Base-by-base conservation (phyloP, 35 echinoderm and acorn worm genomes). In the Heliocidaris erythrogramma region DNA sequence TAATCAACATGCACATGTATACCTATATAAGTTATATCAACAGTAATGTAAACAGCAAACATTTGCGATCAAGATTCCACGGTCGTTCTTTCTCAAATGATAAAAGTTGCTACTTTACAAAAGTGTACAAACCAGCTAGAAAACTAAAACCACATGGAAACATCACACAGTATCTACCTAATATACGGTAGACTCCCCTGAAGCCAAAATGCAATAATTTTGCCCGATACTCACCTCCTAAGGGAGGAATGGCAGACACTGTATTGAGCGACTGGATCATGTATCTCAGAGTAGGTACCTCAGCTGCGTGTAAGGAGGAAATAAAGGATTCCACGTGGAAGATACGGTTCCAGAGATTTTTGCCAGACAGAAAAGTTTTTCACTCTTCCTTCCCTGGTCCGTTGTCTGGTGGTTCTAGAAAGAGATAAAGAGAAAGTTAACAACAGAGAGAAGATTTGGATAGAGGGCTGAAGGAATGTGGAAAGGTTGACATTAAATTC, bases 261-360 rank as follows among this genome's bases (percentile, higher is more conserved):
- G 87, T 89, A 89, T 89, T 48, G 87, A 89, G 87, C 87, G 87
- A 89, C 13, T 89, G 32, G 87, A 32, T 89, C 47, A 32, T 89
- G 87, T 89, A 89, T 89, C 87, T 13, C 31, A 89, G 29, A 48
- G 13, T 48, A 47, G 87, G 18, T 89, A 47, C 47, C 87, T 89
- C 87, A 89, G 87, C 87, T 89, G 87, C 47, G 5, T 32, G 87
- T 78, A n/a, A 78, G 65, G 65, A 78, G 65, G 65, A 78, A 78
- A 71, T 18, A 24, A 71, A 78, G 65, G 17, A 78, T n/a, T n/a
- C 17, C 27, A 78, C 27, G 21, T 18, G 4, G 18, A 78, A 78
- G 65, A 78, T 78, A 78, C 7, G 65, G 65, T 78, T 78, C 65
- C 65, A 78, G 65, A 78, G 65, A 78, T 21, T 78, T 78, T 78